Evolutionary conservation across 2,113 vertebrate genomes (phyloP).

Genomic region (Ranitomeya imitator): DNA sequence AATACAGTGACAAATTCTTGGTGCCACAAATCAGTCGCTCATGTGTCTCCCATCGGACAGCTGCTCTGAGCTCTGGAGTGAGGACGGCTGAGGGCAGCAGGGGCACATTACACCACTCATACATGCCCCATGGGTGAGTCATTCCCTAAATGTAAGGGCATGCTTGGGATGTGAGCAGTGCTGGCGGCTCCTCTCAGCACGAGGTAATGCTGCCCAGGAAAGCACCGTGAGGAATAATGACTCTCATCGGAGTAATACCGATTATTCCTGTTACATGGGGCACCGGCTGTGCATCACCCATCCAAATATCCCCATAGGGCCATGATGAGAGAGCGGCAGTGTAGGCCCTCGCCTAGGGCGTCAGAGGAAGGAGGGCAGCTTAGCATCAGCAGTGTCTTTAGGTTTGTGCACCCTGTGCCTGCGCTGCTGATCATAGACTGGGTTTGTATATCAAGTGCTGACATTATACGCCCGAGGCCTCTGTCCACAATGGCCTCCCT

Average conservation of each 20-base stretch:
- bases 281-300: neutral
- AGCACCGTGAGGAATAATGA: neutral
- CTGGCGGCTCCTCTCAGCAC: neutral
- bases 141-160: neutral
- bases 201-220: neutral
- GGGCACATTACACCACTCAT: conserved; percentile 11
- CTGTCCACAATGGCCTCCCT: neutral
- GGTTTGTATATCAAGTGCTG: neutral
- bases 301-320: neutral
- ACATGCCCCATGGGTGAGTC: conserved; percentile 12
- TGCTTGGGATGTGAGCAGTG: neutral
- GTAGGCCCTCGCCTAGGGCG: too few relatives aligned
- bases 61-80: neutral
- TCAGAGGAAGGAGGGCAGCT: too few relatives aligned
- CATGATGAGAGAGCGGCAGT: too few relatives aligned
- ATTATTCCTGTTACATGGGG: neutral
- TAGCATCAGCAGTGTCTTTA: too few relatives aligned
- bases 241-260: neutral
- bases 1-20: neutral
- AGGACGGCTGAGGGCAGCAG: neutral
- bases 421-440: neutral
- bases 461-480: neutral
- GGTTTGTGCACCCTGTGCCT: too few relatives aligned
- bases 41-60: conserved; percentile 19
- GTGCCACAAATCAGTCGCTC: neutral